Base-by-base conservation (phyloP, 2,888 invertebrate species). In the Hypomecis punctinalis region DNA sequence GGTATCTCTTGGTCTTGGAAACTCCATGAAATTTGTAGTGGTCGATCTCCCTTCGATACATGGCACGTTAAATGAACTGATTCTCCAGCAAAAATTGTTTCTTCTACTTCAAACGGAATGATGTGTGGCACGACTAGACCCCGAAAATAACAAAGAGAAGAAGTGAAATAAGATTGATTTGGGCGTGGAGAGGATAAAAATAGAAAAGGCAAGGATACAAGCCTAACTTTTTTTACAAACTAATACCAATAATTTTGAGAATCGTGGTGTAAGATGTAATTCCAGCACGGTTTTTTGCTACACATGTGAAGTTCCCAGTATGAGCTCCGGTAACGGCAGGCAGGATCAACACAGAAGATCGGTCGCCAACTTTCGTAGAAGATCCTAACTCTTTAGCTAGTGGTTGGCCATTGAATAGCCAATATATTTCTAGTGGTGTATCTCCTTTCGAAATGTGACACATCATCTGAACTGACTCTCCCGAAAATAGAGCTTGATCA, bases 21-120 rank as follows among this genome's bases (percentile, higher is more conserved):
- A 76, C 91, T 94, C 96, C 96, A 97, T 53, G 91, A 89, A 74
- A 97, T 95, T 79, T 94, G 94, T 73, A 97, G 90, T 51, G 96
- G 96, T 58, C 94, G 89, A 86, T 96, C 96, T 70, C 96, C 96
- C 82, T 95, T 95, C 55, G 94, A 94, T 61, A 95, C 94, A 76
- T 95, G 94, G 82, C 96, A 96, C 70, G 94, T 94, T 61, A 95
- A 90, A 72, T 95, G 95, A 63, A 95, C 94, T 69, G 94, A 94
- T 82, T 96, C 95, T 48, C 95, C 96, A 65, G 95, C 94, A 78
- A 95, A 95, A 72, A 94, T 94, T 61, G 95, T 94, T 76, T 94
- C 95, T 77, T 95, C 95, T 69, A 96, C 95, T 80, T 94, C 93
- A 81, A 96, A 96, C 67, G 95, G 95, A 74, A 94, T 94, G 77